phyloP scores from a whole-genome alignment of 2,888 invertebrate species.

The Plebejus melissa region DNA sequence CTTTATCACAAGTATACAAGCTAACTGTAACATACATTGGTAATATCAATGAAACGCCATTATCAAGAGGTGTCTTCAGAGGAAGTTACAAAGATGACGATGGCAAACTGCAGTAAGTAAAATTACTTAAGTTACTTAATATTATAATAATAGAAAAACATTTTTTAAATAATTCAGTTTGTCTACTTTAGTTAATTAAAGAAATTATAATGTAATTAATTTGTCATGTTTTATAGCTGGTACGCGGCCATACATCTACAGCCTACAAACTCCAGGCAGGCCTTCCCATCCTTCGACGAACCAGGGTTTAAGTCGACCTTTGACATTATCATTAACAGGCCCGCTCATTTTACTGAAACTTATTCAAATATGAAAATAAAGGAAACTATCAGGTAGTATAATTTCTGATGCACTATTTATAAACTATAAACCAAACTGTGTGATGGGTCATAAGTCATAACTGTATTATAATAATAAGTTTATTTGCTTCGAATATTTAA shows the following conservation, averaged over 20 bases:
- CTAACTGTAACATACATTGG: slow-evolving; percentile 57
- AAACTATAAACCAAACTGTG: background rate
- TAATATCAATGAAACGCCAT: slow-evolving; percentile 67
- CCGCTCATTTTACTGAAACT: slow-evolving; percentile 50
- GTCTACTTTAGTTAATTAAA: no score
- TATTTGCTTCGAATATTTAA: no score
- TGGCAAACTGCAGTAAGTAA: slow-evolving; percentile 56
- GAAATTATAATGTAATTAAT: no score
- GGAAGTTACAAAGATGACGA: slow-evolving; percentile 55
- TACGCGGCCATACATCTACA: slow-evolving; percentile 88
- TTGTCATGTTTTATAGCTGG: slow-evolving; percentile 76
- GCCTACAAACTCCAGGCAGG: slow-evolving; percentile 86
- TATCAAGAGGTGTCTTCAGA: slow-evolving; percentile 67
- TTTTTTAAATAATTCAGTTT: no score
- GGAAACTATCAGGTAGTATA: slow-evolving; percentile 41
- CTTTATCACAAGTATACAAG: slow-evolving; percentile 45
- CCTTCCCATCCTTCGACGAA: slow-evolving; percentile 92
- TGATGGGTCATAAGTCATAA: background rate
- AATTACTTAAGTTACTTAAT: slow-evolving; percentile 4
- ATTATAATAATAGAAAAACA: background rate
- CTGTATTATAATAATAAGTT: no score
- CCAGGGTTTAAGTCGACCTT: slow-evolving; percentile 81
- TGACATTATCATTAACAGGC: slow-evolving; percentile 72
- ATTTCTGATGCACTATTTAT: background rate
- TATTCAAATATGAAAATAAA: slow-evolving; percentile 62